Conservation (phyloP, 2,113 vertebrate species). For the Sorex araneus region DNA sequence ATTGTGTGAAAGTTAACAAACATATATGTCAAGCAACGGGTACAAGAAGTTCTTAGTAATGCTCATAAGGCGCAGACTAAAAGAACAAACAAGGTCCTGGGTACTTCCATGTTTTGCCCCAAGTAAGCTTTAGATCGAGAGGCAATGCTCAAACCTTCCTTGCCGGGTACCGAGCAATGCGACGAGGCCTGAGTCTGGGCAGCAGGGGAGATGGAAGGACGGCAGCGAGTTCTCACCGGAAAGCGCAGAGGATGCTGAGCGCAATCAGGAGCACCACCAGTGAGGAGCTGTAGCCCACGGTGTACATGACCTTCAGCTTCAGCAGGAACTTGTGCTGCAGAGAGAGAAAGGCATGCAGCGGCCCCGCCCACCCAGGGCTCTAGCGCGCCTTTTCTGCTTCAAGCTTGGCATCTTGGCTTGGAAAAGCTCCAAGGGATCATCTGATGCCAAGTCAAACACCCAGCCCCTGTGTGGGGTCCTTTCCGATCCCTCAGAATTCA, state of each 20-base stretch:
- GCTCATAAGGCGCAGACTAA: not conserved
- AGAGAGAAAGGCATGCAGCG: constrained; percentile 61
- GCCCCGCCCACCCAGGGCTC: not conserved
- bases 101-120: not conserved
- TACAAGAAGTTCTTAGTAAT: not conserved
- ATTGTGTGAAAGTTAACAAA: constrained; percentile 28
- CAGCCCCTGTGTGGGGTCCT: no score
- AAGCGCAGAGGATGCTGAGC: constrained; percentile 91
- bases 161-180: not conserved
- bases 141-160: not conserved
- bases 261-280: constrained; percentile 92
- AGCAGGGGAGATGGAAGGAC: not conserved
- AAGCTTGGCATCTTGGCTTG: not conserved
- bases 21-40: not conserved
- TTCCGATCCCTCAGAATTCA: not conserved
- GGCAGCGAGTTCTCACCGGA: constrained; percentile 90
- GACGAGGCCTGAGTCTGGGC: not conserved
- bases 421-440: not conserved
- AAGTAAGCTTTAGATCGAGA: not conserved
- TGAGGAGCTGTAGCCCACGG: constrained; percentile 93
- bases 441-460: not conserved
- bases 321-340: constrained; percentile 91
- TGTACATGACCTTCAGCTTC: constrained; percentile 96
- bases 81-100: not conserved
- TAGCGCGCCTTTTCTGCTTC: not conserved